Evolutionary conservation across 2,113 vertebrate genomes (phyloP).

Genomic region (Oncorhynchus clarkii): DNA sequence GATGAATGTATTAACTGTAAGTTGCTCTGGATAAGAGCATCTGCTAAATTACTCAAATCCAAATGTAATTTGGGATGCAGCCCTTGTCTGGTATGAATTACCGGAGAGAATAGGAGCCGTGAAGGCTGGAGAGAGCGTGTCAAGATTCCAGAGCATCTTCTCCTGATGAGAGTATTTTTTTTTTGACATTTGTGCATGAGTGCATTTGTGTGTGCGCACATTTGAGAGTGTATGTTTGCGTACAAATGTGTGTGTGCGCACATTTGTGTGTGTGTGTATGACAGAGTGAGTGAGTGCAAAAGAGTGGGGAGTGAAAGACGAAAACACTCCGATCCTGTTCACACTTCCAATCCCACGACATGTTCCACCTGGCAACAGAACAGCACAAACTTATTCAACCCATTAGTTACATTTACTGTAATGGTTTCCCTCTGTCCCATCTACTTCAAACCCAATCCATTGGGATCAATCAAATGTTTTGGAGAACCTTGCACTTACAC

Average conservation of each 20-base stretch:
- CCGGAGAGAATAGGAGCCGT: constrained; percentile 34
- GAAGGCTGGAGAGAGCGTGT: constrained; percentile 11
- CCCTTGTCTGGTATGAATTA: constrained; percentile 44
- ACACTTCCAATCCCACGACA: constrained; percentile 26
- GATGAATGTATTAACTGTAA: no score
- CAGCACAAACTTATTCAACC: not conserved
- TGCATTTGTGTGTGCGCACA: constrained; percentile 4
- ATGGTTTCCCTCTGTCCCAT: constrained; percentile 20
- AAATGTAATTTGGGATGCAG: no score
- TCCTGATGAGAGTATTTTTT: not conserved
- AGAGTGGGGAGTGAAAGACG: not conserved
- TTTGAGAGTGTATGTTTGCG: not conserved
- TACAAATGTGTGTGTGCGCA: not conserved
- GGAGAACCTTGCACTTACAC: no score
- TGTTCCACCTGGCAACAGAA: constrained; percentile 17
- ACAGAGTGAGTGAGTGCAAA: not conserved
- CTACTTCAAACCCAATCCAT: constrained; percentile 7
- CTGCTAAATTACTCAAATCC: no score
- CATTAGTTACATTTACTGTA: constrained; percentile 17
- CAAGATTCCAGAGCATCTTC: constrained; percentile 44
- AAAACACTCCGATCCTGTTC: not conserved
- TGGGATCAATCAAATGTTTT: constrained; percentile 22
- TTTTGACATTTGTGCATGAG: not conserved
- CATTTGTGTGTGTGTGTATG: constrained; percentile 2
- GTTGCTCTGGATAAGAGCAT: no score